Evolutionary conservation across 2,113 vertebrate genomes (phyloP), one percentile per base, ranked within the genome.

Genomic region (Mustela lutreola): DNA sequence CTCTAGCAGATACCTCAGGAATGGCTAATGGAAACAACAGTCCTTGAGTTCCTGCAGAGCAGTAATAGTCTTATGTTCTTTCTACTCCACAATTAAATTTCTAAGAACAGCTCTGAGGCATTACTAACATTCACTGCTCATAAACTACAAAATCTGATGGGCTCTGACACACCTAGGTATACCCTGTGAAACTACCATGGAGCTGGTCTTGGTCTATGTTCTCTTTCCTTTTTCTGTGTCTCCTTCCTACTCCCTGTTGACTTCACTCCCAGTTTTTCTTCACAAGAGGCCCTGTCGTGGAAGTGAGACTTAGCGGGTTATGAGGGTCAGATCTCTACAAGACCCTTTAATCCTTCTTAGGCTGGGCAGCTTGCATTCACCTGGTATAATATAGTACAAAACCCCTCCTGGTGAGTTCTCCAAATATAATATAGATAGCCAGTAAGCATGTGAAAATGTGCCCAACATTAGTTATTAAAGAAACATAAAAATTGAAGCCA

Each of bases 271-370:
- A 67, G 21, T 39, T 39, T 65, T 31, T 60, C 33, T 67, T 78
- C 16, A 12, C 0, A 1, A 76, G 33, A 16, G 10, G 12, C 60
- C 36, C 48, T 39, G 18, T 4, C 0, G 0, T 60, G 48, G 45
- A 58, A 10, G 70, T 42, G 28, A 63, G 80, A 10, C 42, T 31
- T 79, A 48, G 24, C 4, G 0, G 28, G 19, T 83, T 39, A 16
- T 2, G 7, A 56, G 7, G 70, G n/a, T 36, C 22, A 6, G 5
- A 65, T 11, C 58, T 81, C 89, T 53, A n/a, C 11, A 24, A 36
- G 28, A 8, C 36, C 45, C 70, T 11, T 31, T 28, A 39, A 11
- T 45, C 22, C 83, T 71, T 60, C 22, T 94, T 65, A 48, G 4
- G 14, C 11, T 36, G 22, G 80, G 33, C 2, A 4, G 15, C 36